Percentiles rank a stretch among this genome's conserved stretches.
phyloP scores from a whole-genome alignment of 1,140 invertebrate genomes.

The Palaemon carinicauda region DNA sequence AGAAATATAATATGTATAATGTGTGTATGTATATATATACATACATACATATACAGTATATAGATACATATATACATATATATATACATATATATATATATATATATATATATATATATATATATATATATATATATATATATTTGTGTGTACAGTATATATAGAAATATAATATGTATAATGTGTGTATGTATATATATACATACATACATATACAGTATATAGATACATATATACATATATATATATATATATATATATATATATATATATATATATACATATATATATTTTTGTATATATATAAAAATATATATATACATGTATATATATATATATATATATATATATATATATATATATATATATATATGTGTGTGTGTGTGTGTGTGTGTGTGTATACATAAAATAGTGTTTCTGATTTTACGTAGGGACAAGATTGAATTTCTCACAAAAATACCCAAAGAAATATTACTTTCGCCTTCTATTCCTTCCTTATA shows the following conservation, averaged over 20 bases:
- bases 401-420: no score
- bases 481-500: no score
- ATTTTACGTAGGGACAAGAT: no score
- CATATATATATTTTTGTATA: neutral
- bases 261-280: neutral
- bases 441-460: no score
- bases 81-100: slow-evolving; percentile 9
- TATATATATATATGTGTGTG: neutral
- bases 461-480: no score
- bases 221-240: no score
- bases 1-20: no score
- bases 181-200: no score
- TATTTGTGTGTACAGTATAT: neutral
- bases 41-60: neutral
- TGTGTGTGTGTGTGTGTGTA: neutral
- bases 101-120: slow-evolving; percentile 25
- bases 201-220: no score
- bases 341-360: slow-evolving; percentile 21
- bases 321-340: slow-evolving; percentile 16
- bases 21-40: neutral
- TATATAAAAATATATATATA: neutral
- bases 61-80: slow-evolving; percentile 7
- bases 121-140: neutral
- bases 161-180: no score
- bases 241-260: neutral